Evolutionary conservation across 2,113 vertebrate species (phyloP).

Genomic region (Mesocricetus auratus): DNA sequence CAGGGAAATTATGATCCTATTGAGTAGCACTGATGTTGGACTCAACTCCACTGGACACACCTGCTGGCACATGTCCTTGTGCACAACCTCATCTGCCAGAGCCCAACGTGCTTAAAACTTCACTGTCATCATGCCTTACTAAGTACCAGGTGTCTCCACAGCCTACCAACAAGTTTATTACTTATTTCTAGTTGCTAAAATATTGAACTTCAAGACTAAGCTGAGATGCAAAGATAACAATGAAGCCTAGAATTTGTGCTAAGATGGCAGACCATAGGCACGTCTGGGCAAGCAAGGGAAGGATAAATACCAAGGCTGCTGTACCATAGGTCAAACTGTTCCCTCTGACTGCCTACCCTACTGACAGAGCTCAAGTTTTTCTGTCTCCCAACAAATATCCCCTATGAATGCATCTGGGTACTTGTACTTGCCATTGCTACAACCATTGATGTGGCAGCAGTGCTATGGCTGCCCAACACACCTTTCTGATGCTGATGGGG

Average conservation of each 20-base stretch:
- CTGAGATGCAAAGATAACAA: background rate
- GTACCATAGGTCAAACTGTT: background rate
- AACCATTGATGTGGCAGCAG: background rate
- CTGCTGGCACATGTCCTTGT: fast-evolving
- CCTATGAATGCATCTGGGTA: background rate
- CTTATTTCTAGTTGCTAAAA: background rate
- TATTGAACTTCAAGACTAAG: background rate
- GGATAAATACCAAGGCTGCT: no score
- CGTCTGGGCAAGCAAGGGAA: background rate
- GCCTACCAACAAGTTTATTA: background rate
- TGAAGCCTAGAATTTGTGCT: background rate
- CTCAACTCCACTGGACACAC: background rate
- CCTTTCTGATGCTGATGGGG: background rate
- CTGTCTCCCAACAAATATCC: background rate
- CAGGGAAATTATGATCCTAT: background rate
- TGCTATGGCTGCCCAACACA: no score
- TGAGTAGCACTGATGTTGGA: background rate
- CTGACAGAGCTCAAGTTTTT: background rate
- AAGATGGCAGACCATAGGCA: background rate
- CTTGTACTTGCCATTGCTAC: background rate
- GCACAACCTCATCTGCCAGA: background rate
- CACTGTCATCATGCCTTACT: fast-evolving
- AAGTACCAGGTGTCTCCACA: no score
- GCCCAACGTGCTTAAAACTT: fast-evolving
- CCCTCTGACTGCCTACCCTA: background rate